Percentiles rank a stretch among this genome's conserved stretches.
phyloP scores from a whole-genome alignment of 2,113 vertebrate species.

The Platycercus adscitus region DNA sequence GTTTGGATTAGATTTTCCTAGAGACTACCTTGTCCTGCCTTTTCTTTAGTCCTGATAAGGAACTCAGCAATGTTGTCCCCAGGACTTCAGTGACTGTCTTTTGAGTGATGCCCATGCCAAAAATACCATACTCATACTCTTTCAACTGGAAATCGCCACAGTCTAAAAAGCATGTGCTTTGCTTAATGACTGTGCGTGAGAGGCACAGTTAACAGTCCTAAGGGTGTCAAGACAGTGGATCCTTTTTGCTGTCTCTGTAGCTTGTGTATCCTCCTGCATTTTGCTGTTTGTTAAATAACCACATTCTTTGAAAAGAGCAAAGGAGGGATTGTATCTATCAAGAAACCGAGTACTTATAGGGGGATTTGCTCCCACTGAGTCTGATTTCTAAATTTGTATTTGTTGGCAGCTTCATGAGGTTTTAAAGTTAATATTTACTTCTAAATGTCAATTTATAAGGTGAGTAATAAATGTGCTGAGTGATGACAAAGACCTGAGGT shows the following conservation, averaged over 20 bases:
- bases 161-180: background rate
- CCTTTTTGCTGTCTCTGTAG: background rate
- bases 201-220: background rate
- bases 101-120: background rate
- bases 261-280: background rate
- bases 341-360: background rate
- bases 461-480: background rate
- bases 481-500: background rate
- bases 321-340: background rate
- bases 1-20: background rate
- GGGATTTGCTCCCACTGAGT: background rate
- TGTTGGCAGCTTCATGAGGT: background rate
- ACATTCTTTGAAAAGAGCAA: background rate
- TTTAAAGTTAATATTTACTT: background rate
- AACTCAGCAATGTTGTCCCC: background rate
- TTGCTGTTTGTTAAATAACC: background rate
- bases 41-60: background rate
- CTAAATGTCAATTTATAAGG: background rate
- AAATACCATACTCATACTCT: background rate
- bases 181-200: accelerated
- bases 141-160: background rate
- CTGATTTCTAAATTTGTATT: background rate
- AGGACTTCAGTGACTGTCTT: background rate
- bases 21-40: background rate
- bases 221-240: background rate